These are phyloP conservation scores for Menidia beryllina DNA, from an alignment of 2,113 vertebrate species.

Conservation along the genomic window DNA sequence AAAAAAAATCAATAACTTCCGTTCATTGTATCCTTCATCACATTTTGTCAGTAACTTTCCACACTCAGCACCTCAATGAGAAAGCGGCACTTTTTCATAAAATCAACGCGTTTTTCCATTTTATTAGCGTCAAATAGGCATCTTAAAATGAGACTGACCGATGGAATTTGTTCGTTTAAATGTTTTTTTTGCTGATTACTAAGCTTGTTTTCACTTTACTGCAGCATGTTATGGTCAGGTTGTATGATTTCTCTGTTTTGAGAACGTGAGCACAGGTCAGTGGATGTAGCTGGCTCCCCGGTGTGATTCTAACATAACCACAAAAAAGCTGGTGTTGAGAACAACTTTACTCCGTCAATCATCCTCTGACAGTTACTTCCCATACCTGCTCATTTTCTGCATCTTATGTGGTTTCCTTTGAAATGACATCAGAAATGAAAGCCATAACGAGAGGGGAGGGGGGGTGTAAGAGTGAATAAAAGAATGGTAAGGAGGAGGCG, in stretches of 20 bases:
- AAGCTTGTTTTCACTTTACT: background rate
- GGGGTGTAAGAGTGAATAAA: constrained; percentile 59
- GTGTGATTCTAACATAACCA: constrained; percentile 18
- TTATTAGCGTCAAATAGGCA: constrained; percentile 10
- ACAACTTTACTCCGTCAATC: background rate
- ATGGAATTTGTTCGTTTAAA: constrained; percentile 15
- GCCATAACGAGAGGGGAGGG: constrained; percentile 3
- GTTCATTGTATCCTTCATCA: constrained; percentile 33
- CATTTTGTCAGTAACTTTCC: constrained; percentile 31
- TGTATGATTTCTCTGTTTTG: constrained; percentile 3
- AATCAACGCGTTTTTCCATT: background rate
- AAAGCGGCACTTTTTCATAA: constrained; percentile 31
- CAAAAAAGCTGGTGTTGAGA: constrained; percentile 12
- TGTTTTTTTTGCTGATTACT: constrained; percentile 34
- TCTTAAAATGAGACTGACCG: constrained; percentile 26
- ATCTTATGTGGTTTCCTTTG: background rate
- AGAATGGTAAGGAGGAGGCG: constrained; percentile 1
- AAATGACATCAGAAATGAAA: constrained; percentile 20
- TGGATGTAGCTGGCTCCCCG: background rate
- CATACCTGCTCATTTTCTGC: constrained; percentile 8
- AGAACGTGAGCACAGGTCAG: constrained; percentile 5
- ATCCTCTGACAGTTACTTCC: constrained; percentile 13
- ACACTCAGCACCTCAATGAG: constrained; percentile 54
- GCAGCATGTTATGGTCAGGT: background rate
- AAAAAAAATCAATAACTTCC: constrained; percentile 29